These are phyloP conservation scores for Harpalus rufipes DNA, from an alignment of 2,888 invertebrate species.

Conservation along the genomic window DNA sequence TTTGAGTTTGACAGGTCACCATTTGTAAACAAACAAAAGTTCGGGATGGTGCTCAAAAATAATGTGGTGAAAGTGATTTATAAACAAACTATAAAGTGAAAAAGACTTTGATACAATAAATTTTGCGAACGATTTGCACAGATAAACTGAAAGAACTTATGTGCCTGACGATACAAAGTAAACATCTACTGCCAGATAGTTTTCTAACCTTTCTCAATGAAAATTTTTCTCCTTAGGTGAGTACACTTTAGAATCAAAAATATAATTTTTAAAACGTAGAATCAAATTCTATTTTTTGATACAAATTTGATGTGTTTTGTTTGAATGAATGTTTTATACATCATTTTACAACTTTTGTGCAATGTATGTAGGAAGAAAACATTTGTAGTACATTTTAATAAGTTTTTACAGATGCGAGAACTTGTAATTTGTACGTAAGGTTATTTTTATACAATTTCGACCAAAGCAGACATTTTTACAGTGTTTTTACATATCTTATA, in stretches of 20 bases:
- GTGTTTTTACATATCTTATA: conserved; percentile 57
- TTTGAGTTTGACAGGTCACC: conserved; percentile 9
- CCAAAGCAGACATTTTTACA: conserved; percentile 58
- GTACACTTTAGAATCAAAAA: conserved; percentile 51
- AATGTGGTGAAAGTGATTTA: conserved; percentile 16
- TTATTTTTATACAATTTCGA: conserved; percentile 61
- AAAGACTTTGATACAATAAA: conserved; percentile 50
- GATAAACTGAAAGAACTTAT: conserved; percentile 33
- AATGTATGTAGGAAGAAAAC: conserved; percentile 38
- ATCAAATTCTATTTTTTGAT: conserved; percentile 63
- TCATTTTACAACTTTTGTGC: conserved; percentile 53
- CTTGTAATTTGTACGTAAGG: conserved; percentile 44
- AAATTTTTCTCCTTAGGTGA: conserved; percentile 38
- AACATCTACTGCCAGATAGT: conserved; percentile 57
- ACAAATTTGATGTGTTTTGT: conserved; percentile 57
- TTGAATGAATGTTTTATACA: conserved; percentile 53
- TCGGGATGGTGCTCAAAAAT: conserved; percentile 24
- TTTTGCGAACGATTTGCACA: conserved; percentile 43
- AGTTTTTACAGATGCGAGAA: conserved; percentile 23
- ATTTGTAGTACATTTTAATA: conserved; percentile 46
- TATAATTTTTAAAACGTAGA: conserved; percentile 54
- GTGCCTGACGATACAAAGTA: conserved; percentile 54
- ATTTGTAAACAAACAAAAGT: conserved; percentile 14
- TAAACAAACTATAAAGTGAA: background rate
- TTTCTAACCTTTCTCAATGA: conserved; percentile 31